Conservation (phyloP, 2,888 invertebrate species). For the Panzeria rudis region DNA sequence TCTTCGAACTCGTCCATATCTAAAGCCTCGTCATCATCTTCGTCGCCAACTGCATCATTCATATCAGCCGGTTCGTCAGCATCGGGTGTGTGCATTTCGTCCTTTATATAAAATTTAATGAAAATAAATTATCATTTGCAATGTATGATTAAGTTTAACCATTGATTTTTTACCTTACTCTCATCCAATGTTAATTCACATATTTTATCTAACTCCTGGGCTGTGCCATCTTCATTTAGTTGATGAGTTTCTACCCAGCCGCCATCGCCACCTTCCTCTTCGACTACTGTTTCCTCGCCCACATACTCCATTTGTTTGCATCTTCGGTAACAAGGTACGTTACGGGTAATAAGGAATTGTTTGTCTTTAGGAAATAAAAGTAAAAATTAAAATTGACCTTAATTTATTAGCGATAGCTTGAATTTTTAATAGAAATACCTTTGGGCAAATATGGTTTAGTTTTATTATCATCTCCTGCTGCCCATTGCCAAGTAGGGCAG, state of each 20-base stretch:
- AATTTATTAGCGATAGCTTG: not conserved
- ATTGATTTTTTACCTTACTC: constrained; percentile 81
- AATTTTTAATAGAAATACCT: constrained; percentile 74
- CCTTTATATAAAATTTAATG: constrained; percentile 68
- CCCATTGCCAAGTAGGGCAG: constrained; percentile 99
- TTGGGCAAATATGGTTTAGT: constrained; percentile 93
- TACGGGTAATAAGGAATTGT: constrained; percentile 98
- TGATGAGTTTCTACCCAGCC: constrained; percentile 99
- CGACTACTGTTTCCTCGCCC: constrained; percentile 93
- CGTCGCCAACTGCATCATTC: constrained; percentile 82
- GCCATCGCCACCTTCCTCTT: constrained; percentile 92
- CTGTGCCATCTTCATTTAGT: constrained; percentile 88
- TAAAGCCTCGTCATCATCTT: constrained; percentile 93
- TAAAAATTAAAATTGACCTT: constrained; percentile 7
- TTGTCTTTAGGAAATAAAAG: constrained; percentile 87
- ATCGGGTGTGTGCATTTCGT: constrained; percentile 79
- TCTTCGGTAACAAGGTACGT: constrained; percentile 97
- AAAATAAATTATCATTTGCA: not conserved
- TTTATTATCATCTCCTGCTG: constrained; percentile 94
- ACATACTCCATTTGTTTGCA: constrained; percentile 90
- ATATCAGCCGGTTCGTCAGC: constrained; percentile 85
- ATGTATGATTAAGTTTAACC: not conserved
- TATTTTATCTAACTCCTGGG: constrained; percentile 86
- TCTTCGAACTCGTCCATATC: constrained; percentile 99
- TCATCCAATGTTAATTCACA: constrained; percentile 95